Percentiles rank a stretch among this genome's conserved stretches.
Conservation (phyloP, 1,140 invertebrate species). For the Papilio aristodemus region DNA sequence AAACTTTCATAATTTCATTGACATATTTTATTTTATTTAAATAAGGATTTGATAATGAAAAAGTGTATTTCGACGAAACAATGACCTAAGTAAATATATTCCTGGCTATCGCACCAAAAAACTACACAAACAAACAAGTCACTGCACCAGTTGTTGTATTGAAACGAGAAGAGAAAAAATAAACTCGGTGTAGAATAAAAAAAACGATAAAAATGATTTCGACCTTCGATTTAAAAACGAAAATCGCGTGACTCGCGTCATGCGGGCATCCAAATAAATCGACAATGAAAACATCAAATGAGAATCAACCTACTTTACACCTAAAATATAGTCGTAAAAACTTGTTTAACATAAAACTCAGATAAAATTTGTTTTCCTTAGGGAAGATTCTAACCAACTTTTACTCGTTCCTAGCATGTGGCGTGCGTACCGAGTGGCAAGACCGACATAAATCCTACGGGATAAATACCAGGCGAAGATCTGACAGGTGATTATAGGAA, state of each 20-base stretch:
- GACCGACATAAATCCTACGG: neutral
- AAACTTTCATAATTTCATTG: neutral
- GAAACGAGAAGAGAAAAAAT: slow-evolving; percentile 14
- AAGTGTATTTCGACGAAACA: neutral
- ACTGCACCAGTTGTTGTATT: slow-evolving; percentile 9
- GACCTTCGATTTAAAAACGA: slow-evolving; percentile 30
- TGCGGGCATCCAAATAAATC: slow-evolving; percentile 29
- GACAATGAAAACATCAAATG: slow-evolving; percentile 34
- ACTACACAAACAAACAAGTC: slow-evolving; percentile 16
- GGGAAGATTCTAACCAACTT: slow-evolving; percentile 15
- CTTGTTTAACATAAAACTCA: slow-evolving; percentile 9
- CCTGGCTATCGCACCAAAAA: slow-evolving; percentile 11
- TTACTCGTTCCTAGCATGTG: slow-evolving; percentile 10
- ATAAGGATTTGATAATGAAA: neutral
- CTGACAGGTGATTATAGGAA: neutral
- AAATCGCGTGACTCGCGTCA: slow-evolving; percentile 26
- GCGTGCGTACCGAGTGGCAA: slow-evolving; percentile 1
- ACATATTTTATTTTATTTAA: neutral
- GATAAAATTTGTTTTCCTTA: slow-evolving; percentile 19
- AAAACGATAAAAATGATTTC: slow-evolving; percentile 30
- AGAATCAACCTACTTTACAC: slow-evolving; percentile 27
- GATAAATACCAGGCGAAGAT: slow-evolving; percentile 4
- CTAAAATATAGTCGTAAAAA: slow-evolving; percentile 28
- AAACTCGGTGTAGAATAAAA: slow-evolving; percentile 21
- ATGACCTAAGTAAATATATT: slow-evolving; percentile 14